These are phyloP conservation scores for Chrysodeixis includens DNA, from an alignment of 2,888 invertebrate species.

Conservation along the genomic window DNA sequence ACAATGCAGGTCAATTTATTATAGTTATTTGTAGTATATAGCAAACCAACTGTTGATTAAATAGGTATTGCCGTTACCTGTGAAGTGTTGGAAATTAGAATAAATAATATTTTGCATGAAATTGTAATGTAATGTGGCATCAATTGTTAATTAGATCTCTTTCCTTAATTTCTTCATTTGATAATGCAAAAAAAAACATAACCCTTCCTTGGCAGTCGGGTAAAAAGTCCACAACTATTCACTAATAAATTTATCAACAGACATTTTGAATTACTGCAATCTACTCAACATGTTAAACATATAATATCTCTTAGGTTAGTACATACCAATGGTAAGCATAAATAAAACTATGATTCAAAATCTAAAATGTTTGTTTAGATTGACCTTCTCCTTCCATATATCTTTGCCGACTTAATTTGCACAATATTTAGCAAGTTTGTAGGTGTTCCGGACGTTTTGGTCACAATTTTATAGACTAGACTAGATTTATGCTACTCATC, in stretches of 20 bases:
- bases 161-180: no score
- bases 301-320: not conserved
- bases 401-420: conserved; percentile 18
- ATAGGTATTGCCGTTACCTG: not conserved
- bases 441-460: conserved; percentile 13
- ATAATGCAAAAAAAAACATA: no score
- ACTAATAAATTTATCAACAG: no score
- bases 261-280: no score
- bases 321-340: not conserved
- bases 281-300: not conserved
- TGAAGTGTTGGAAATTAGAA: not conserved
- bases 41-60: not conserved
- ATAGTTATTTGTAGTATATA: not conserved
- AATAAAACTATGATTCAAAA: conserved; percentile 4
- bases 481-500: conserved; percentile 17
- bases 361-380: not conserved
- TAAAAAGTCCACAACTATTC: no score
- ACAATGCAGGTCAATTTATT: not conserved
- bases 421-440: conserved; percentile 27
- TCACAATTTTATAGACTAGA: conserved; percentile 15
- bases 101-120: no score
- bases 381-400: not conserved
- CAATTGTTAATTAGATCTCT: no score
- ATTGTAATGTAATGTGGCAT: no score
- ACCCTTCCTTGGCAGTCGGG: no score